Percentiles rank a stretch among this genome's conserved stretches.
Conservation (phyloP, 23 tunicate genomes). For the Ciona savignyi region DNA sequence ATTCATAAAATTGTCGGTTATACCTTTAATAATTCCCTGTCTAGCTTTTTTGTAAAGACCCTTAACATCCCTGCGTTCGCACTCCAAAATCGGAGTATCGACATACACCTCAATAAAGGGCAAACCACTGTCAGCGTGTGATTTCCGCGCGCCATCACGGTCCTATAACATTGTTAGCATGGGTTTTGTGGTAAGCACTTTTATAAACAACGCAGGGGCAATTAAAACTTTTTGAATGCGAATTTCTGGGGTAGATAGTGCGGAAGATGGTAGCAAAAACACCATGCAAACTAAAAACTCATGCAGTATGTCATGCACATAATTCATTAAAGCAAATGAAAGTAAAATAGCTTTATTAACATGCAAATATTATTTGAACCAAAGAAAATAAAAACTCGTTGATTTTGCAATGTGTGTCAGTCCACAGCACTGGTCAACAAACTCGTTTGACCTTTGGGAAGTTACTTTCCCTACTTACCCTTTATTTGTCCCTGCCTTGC, state of each 20-base stretch:
- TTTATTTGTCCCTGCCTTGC: slow-evolving; percentile 91
- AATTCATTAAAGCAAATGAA: no score
- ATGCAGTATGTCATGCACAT: not conserved
- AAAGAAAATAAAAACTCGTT: no score
- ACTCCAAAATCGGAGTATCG: slow-evolving; percentile 79
- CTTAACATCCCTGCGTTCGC: slow-evolving; percentile 91
- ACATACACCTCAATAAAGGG: slow-evolving; percentile 86
- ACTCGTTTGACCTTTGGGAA: no score
- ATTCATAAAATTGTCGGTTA: not conserved
- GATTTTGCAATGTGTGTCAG: no score
- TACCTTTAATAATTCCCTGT: slow-evolving; percentile 92
- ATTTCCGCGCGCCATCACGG: slow-evolving; percentile 55
- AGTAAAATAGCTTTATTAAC: no score
- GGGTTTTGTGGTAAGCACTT: no score
- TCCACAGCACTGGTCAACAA: no score
- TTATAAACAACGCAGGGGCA: no score
- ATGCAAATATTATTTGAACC: no score
- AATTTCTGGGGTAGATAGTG: no score
- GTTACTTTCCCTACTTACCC: slow-evolving; percentile 55
- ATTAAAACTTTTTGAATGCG: no score
- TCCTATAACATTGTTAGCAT: slow-evolving; percentile 22
- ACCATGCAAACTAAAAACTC: not conserved
- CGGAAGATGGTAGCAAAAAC: not conserved
- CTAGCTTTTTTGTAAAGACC: slow-evolving; percentile 98
- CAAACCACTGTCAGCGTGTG: slow-evolving; percentile 36